Conservation (phyloP, 2,113 vertebrate genomes). For the Spea bombifrons region DNA sequence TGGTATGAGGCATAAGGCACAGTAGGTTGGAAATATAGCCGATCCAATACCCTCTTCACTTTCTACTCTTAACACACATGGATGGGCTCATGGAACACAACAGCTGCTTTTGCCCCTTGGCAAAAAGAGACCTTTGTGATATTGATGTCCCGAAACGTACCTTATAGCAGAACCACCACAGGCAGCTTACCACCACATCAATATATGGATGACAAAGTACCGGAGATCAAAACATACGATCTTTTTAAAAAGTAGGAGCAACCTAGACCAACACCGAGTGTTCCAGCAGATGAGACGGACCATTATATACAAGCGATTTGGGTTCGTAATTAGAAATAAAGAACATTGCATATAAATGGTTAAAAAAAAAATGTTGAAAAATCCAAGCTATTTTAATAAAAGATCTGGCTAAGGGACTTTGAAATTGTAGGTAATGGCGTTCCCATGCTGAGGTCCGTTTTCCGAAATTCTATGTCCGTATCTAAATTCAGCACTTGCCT, state of each 20-base stretch:
- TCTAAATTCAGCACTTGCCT: constrained; percentile 33
- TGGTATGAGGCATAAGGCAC: too few relatives aligned
- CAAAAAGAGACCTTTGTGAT: too few relatives aligned
- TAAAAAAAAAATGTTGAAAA: constrained; percentile 12
- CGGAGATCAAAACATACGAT: background rate
- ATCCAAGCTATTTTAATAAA: background rate
- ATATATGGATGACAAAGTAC: background rate
- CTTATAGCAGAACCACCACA: background rate
- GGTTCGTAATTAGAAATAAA: background rate
- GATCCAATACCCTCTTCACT: too few relatives aligned
- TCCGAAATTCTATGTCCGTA: constrained; percentile 10
- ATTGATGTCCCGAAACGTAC: too few relatives aligned
- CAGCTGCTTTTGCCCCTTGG: too few relatives aligned
- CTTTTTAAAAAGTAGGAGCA: background rate
- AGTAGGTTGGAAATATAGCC: too few relatives aligned
- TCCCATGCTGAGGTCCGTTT: constrained; percentile 8
- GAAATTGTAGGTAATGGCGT: background rate
- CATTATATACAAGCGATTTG: background rate
- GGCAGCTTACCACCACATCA: background rate
- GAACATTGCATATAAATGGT: background rate
- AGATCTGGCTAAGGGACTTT: background rate
- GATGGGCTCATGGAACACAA: too few relatives aligned
- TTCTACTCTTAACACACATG: too few relatives aligned
- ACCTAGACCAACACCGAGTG: background rate
- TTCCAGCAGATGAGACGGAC: background rate